phyloP scores from a whole-genome alignment of 2,888 invertebrate species.

The Catocala sponsa region DNA sequence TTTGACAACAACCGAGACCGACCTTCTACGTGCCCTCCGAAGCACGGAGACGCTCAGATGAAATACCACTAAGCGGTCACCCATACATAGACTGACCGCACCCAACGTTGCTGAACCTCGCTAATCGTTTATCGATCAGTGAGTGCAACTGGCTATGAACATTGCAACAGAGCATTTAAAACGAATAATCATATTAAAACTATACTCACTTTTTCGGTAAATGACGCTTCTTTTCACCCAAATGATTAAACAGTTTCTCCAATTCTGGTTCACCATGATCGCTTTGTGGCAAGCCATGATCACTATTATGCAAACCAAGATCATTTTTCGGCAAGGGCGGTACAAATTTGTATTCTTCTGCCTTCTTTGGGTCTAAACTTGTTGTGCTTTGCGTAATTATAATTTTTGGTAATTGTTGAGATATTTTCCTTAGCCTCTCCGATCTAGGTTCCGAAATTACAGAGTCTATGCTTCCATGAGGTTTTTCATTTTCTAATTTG shows the following conservation, averaged over 20 bases:
- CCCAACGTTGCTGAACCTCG: too few relatives aligned
- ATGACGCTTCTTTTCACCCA: conserved; percentile 25
- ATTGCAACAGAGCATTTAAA: too few relatives aligned
- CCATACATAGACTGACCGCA: too few relatives aligned
- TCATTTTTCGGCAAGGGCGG: conserved; percentile 33
- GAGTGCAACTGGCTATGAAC: too few relatives aligned
- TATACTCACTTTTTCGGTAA: conserved; percentile 39
- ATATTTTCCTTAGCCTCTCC: conserved; percentile 72
- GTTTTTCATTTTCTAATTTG: conserved; percentile 70
- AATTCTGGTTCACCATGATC: conserved; percentile 11
- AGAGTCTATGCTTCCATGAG: conserved; percentile 64
- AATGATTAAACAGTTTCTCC: conserved; percentile 28
- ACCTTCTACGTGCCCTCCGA: too few relatives aligned
- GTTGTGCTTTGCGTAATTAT: conserved; percentile 78
- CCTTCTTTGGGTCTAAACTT: conserved; percentile 59
- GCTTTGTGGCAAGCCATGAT: conserved; percentile 5
- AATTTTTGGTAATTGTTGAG: conserved; percentile 78
- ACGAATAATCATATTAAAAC: too few relatives aligned
- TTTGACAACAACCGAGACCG: too few relatives aligned
- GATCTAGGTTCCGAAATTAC: conserved; percentile 65
- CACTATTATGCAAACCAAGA: conserved; percentile 19
- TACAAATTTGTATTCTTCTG: conserved; percentile 17
- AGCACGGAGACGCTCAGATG: too few relatives aligned
- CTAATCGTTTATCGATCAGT: too few relatives aligned
- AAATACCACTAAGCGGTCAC: too few relatives aligned